Percentiles rank a stretch among this genome's conserved stretches.
Evolutionary conservation across 1,140 invertebrate genomes (phyloP).

Genomic region (Drosophila arawakana): DNA sequence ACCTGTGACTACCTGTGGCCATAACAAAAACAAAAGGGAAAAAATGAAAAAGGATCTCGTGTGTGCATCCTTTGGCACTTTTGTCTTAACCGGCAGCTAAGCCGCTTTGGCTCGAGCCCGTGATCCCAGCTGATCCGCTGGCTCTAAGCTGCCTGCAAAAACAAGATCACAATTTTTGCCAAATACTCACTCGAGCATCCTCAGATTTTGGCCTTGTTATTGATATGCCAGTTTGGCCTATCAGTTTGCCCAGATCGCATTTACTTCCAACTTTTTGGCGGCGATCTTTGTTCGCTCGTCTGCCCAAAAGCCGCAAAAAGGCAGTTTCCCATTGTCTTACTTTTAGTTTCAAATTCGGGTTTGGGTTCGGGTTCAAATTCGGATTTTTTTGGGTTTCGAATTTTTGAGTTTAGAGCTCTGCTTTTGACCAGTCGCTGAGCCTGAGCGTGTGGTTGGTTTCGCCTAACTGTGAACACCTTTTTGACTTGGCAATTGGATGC

Average conservation of each 20-base stretch:
- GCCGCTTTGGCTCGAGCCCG: constrained; percentile 76
- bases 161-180: constrained; percentile 69
- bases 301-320: constrained; percentile 65
- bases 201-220: constrained; percentile 58
- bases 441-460: constrained; percentile 4
- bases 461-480: constrained; percentile 79
- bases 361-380: too few relatives aligned
- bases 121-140: constrained; percentile 25
- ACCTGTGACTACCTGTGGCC: constrained; percentile 51
- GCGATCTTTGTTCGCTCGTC: constrained; percentile 57
- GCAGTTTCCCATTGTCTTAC: constrained; percentile 64
- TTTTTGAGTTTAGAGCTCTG: too few relatives aligned
- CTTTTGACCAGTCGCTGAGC: constrained; percentile 33
- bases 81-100: constrained; percentile 38
- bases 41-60: not conserved
- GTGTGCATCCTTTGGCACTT: constrained; percentile 43
- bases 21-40: too few relatives aligned
- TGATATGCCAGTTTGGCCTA: constrained; percentile 59
- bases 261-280: constrained; percentile 42
- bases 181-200: not conserved
- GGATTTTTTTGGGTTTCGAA: too few relatives aligned
- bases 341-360: too few relatives aligned
- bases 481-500: constrained; percentile 78
- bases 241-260: constrained; percentile 55
- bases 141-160: constrained; percentile 73